phyloP scores from a whole-genome alignment of 2,888 invertebrate genomes.

The Pinctada fucata region DNA sequence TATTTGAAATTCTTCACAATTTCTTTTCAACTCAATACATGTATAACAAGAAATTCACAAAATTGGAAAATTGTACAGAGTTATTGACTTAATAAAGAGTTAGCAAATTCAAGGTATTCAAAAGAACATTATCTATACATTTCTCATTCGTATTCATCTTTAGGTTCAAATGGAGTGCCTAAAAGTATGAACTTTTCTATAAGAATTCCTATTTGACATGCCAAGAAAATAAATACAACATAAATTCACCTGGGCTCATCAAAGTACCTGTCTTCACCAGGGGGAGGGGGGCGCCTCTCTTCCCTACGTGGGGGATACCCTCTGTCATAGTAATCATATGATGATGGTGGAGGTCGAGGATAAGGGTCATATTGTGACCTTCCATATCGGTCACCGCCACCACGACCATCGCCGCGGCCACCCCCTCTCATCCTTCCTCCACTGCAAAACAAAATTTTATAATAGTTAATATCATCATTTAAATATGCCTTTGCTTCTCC shows the following conservation, averaged over 20 bases:
- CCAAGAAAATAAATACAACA: background rate
- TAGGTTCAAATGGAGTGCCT: too few relatives aligned
- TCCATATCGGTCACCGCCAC: conserved; percentile 42
- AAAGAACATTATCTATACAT: too few relatives aligned
- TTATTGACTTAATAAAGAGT: too few relatives aligned
- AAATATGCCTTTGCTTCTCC: conserved; percentile 36
- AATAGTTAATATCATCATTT: conserved; percentile 1
- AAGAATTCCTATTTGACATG: too few relatives aligned
- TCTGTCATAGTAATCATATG: conserved; percentile 57
- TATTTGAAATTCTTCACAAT: too few relatives aligned
- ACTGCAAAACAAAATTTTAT: background rate
- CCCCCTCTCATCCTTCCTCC: conserved; percentile 36
- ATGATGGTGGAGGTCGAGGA: conserved; percentile 57
- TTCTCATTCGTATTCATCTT: too few relatives aligned
- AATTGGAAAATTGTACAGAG: too few relatives aligned
- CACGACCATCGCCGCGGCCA: conserved; percentile 45
- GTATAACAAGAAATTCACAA: too few relatives aligned
- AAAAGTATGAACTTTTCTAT: too few relatives aligned
- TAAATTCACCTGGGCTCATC: background rate
- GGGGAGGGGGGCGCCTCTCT: conserved; percentile 45
- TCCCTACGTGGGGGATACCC: conserved; percentile 47
- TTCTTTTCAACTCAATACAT: too few relatives aligned
- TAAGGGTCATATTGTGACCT: conserved; percentile 51
- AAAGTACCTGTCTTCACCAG: conserved; percentile 44
- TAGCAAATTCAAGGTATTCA: too few relatives aligned